Conservation (phyloP, 2,797 vertebrate species). For the Spinus olivaceus region DNA sequence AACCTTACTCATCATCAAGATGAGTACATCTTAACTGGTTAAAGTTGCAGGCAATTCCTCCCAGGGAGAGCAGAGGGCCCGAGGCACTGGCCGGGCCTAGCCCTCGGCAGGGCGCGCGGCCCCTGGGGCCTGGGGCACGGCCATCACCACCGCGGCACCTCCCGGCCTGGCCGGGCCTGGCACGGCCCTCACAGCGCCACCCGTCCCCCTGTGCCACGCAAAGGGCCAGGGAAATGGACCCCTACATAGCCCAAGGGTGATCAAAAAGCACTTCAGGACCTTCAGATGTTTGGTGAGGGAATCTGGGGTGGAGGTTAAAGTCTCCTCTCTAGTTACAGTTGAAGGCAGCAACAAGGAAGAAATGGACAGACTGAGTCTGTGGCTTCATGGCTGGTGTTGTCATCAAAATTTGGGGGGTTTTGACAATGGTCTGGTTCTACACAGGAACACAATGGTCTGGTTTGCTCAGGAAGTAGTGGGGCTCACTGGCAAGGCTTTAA, state of each 20-base stretch:
- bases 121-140: rapidly evolving
- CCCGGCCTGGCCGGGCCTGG: neutral
- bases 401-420: neutral
- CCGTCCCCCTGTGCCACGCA: rapidly evolving
- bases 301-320: rapidly evolving
- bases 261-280: neutral
- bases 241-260: rapidly evolving
- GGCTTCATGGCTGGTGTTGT: rapidly evolving
- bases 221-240: rapidly evolving
- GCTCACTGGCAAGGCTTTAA: neutral
- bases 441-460: neutral
- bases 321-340: neutral
- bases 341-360: neutral
- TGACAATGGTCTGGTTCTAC: neutral
- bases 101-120: rapidly evolving
- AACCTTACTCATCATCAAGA: neutral
- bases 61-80: neutral
- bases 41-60: neutral
- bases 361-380: neutral
- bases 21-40: neutral
- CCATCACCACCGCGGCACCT: too few relatives aligned
- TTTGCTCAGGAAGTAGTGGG: neutral
- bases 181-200: neutral
- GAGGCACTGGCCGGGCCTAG: rapidly evolving
- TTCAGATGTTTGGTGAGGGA: neutral